Evolutionary conservation across 2,888 invertebrate species (phyloP).

Genomic region (Thysanoteuthis rhombus): DNA sequence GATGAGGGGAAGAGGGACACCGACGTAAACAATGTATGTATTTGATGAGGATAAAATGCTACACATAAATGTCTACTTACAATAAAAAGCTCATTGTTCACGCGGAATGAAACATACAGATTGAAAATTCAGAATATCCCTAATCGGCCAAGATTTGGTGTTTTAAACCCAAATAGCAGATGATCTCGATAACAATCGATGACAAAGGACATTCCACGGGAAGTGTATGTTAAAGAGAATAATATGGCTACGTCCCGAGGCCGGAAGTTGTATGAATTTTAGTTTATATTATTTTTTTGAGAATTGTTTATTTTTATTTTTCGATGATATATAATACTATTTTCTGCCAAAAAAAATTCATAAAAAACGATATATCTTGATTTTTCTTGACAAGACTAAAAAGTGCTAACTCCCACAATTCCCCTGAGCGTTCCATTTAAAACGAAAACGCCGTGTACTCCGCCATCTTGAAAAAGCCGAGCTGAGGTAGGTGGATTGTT

Average conservation of each 20-base stretch:
- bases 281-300: not conserved
- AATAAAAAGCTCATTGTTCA: constrained; percentile 46
- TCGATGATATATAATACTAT: not conserved
- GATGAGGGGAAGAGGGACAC: not conserved
- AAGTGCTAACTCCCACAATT: not conserved
- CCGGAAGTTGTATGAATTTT: not conserved
- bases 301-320: not conserved
- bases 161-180: not conserved
- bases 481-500: not conserved
- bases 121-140: constrained; percentile 18
- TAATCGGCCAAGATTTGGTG: not conserved
- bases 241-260: constrained; percentile 15
- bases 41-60: constrained; percentile 15
- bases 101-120: constrained; percentile 26
- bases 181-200: constrained; percentile 22
- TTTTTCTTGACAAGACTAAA: not conserved
- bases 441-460: not conserved
- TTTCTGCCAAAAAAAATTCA: not conserved
- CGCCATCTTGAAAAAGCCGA: constrained; percentile 25
- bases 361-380: not conserved
- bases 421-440: constrained; percentile 12
- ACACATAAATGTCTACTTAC: constrained; percentile 39
- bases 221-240: not conserved
- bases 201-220: constrained; percentile 23
- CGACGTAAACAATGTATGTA: not conserved